Percentiles rank a stretch among this genome's conserved stretches.
Conservation (phyloP, 2,797 vertebrate species). For the Aselliscus stoliczkanus region DNA sequence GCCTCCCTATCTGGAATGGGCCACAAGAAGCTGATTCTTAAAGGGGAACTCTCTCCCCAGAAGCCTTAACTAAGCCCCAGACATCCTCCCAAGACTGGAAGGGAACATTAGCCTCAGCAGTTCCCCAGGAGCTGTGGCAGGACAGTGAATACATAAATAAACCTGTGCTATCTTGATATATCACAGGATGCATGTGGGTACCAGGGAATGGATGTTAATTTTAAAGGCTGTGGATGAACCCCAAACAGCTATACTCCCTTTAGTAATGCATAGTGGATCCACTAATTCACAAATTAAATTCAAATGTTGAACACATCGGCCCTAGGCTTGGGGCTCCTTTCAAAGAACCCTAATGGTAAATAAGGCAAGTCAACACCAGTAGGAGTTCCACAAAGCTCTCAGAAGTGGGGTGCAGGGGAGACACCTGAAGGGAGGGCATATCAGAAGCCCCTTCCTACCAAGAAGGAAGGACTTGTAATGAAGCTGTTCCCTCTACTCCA, state of each 20-base stretch:
- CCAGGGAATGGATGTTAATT: neutral
- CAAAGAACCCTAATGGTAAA: neutral
- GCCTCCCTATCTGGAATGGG: neutral
- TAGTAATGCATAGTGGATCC: neutral
- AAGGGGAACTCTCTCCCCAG: neutral
- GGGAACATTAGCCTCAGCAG: neutral
- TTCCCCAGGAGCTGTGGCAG: neutral
- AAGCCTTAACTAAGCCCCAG: neutral
- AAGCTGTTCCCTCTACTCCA: neutral
- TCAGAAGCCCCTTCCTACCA: neutral
- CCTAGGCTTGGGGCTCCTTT: neutral
- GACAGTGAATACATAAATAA: neutral
- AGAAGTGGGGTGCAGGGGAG: neutral
- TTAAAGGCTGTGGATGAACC: neutral
- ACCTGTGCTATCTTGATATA: neutral
- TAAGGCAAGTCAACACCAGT: neutral
- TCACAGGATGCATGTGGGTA: neutral
- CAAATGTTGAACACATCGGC: neutral
- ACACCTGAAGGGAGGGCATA: neutral
- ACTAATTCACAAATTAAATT: constrained; percentile 13
- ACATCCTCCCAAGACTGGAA: neutral
- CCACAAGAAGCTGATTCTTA: neutral
- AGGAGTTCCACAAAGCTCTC: neutral
- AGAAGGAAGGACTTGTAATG: neutral
- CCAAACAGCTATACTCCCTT: neutral